Evolutionary conservation across 2,113 vertebrate genomes (phyloP), one percentile per base, ranked within the genome.

Genomic region (Pteronura brasiliensis): DNA sequence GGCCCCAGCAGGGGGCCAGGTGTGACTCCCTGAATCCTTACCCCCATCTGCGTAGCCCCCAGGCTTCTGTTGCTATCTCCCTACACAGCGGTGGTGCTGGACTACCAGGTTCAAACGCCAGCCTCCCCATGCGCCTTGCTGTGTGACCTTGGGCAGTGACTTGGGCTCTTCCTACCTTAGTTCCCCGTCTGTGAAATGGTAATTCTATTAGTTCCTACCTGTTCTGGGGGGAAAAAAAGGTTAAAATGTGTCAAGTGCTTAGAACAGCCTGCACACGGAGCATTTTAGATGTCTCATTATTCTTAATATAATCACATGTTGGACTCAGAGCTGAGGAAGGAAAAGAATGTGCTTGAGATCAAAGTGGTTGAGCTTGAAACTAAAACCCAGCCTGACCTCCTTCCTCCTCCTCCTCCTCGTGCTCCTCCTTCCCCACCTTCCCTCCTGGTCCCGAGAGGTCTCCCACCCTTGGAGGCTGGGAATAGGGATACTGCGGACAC

Each of bases 231-330:
- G 34, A 3, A 12, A 89, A 82, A 47, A 11, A 57, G 86, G 25
- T 23, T 67, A 84, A 18, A 71, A 4, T 23, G 29, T 2, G 6
- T 8, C 23, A 31, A 47, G 65, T 11, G 13, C 42, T 57, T 8
- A 77, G 36, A 2, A 14, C 1, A 17, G 29, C 44, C 89, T 10
- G 39, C 15, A 9, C 67, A 11, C 21, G 52, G 84, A 61, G 63
- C 20, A 0, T 36, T 4, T 9, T 0, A 36, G 34, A 31, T 1
- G 34, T 6, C 61, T n/a, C 69, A 31, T n/a, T 80, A 6, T 52
- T 18, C 74, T 69, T 72, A 72, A 47, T 12, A 14, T 7, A 20
- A 42, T 34, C 49, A 4, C 6, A 47, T 3, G 15, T 1, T 27
- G 83, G 57, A 47, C 18, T 63, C 31, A 7, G n/a, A 17, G 6